Conservation (phyloP, 2,113 vertebrate genomes). For the Rhodinocichla rosea region DNA sequence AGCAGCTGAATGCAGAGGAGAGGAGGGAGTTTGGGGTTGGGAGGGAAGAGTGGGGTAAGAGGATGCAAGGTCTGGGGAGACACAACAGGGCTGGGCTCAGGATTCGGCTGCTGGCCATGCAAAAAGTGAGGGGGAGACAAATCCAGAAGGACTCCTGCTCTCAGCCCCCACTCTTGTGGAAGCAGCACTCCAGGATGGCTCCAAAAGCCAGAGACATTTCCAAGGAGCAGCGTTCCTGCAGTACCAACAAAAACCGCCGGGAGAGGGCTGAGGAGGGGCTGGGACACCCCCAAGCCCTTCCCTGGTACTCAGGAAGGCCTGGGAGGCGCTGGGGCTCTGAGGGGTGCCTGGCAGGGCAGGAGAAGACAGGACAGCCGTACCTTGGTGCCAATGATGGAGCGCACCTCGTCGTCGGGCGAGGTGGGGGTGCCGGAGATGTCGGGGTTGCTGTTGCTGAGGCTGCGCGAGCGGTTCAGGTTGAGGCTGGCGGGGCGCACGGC, state of each 20-base stretch:
- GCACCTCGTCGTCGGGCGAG: conserved; percentile 95
- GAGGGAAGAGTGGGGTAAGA: neutral
- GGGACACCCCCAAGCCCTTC: neutral
- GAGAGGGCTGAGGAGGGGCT: neutral
- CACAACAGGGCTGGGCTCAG: neutral
- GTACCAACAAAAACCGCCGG: neutral
- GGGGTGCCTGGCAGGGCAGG: neutral
- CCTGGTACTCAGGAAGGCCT: rapidly evolving
- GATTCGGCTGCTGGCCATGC: neutral
- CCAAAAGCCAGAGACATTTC: neutral
- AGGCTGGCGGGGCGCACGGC: conserved; percentile 94
- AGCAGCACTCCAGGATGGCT: neutral
- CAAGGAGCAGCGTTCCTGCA: neutral
- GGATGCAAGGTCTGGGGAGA: neutral
- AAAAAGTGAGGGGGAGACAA: neutral
- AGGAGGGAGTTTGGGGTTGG: neutral
- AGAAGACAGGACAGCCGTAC: conserved; percentile 61
- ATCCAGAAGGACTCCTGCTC: neutral
- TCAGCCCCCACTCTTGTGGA: neutral
- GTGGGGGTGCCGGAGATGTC: conserved; percentile 97
- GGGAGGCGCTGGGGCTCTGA: neutral
- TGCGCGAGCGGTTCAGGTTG: conserved; percentile 93
- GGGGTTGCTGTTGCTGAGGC: conserved; percentile 98
- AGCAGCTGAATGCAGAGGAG: neutral
- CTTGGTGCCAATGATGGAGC: conserved; percentile 96